Percentiles rank a stretch among this genome's conserved stretches.
Evolutionary conservation across 1,140 invertebrate species (phyloP).

Genomic region (Orchestia grillus): DNA sequence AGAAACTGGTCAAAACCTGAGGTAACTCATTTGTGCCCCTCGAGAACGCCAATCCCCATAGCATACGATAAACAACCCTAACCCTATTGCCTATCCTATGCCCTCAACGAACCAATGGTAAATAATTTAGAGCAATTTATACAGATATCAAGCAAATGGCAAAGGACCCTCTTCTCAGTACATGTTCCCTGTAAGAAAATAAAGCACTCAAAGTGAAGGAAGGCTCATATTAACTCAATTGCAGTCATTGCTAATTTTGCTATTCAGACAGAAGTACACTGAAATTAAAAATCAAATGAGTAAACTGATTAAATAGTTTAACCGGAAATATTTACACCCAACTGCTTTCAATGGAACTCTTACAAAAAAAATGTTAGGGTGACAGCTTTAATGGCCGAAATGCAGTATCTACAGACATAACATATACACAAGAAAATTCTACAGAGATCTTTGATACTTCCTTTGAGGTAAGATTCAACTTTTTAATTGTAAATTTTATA

Average conservation of each 20-base stretch:
- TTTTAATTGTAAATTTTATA: background rate
- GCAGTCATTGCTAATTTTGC: background rate
- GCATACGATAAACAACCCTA: no score
- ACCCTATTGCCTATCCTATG: no score
- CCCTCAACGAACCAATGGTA: no score
- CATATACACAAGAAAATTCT: background rate
- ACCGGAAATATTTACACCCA: background rate
- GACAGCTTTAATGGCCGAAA: background rate
- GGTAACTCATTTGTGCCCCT: no score
- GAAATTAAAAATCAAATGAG: background rate
- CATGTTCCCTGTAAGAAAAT: no score
- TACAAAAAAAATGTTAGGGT: background rate
- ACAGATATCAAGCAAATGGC: no score
- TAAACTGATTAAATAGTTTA: background rate
- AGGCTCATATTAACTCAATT: background rate
- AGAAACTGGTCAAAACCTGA: no score
- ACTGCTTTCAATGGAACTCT: background rate
- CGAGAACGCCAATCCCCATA: no score
- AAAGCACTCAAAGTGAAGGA: background rate
- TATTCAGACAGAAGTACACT: background rate
- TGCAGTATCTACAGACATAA: background rate
- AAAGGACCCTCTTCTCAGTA: no score
- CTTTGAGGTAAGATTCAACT: background rate
- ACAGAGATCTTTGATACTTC: background rate
- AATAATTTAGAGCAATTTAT: no score